Percentiles rank a stretch among this genome's conserved stretches.
phyloP scores from a whole-genome alignment of 2,113 vertebrate genomes.

The Tichodroma muraria region DNA sequence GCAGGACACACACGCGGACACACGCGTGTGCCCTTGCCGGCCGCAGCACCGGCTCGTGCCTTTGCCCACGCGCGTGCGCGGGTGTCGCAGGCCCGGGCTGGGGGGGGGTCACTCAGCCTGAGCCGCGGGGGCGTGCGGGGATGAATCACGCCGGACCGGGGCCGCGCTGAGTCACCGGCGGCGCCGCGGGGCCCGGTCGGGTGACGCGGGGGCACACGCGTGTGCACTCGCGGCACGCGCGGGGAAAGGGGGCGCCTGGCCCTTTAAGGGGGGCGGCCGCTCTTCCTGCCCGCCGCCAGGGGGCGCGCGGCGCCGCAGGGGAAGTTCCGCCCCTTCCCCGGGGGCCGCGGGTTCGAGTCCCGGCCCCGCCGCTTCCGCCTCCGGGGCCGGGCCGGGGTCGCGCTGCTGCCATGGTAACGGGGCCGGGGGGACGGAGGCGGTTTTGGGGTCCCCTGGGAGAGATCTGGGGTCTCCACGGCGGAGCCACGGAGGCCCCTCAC shows the following conservation, averaged over 20 bases:
- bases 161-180: background rate
- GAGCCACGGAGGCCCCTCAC: no score
- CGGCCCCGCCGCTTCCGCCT: background rate
- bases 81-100: no score
- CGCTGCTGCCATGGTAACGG: slow-evolving; percentile 55
- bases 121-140: background rate
- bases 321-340: background rate
- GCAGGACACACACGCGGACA: background rate
- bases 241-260: background rate
- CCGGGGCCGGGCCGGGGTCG: background rate
- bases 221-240: background rate
- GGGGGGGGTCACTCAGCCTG: background rate
- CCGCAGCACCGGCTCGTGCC: background rate
- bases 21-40: background rate
- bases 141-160: background rate
- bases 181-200: background rate
- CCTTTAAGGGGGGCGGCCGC: background rate
- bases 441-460: background rate
- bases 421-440: background rate
- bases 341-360: background rate
- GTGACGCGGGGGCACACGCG: background rate
- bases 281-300: background rate
- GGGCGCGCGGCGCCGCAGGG: background rate
- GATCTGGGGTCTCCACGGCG: background rate
- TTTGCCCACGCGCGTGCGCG: background rate